A percentile compares a stretch with the other conserved stretches of the same genome.
phyloP scores from a whole-genome alignment of 2,113 vertebrate species.

The Menura novaehollandiae region DNA sequence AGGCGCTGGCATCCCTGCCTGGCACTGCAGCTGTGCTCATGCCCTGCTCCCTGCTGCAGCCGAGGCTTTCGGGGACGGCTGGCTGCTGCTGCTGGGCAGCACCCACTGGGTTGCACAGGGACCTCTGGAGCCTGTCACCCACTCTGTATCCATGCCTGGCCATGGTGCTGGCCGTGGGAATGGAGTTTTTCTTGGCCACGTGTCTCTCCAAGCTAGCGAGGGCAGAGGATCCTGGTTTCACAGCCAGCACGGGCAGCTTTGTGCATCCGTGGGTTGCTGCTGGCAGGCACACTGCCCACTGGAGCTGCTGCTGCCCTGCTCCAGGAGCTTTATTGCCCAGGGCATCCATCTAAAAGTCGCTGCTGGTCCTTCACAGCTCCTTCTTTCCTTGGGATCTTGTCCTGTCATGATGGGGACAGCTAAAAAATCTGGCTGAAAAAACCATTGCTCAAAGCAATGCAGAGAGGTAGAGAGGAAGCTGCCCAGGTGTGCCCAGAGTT shows the following conservation, averaged over 20 bases:
- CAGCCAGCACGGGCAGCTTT: neutral
- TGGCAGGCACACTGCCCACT: neutral
- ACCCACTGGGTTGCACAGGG: neutral
- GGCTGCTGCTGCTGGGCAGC: neutral
- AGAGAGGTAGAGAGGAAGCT: neutral
- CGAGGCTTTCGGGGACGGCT: neutral
- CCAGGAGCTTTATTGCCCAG: neutral
- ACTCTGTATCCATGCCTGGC: neutral
- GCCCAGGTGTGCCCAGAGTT: neutral
- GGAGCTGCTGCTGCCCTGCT: neutral
- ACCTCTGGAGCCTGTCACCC: neutral
- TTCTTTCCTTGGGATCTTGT: neutral
- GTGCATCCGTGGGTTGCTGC: accelerated
- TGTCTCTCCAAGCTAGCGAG: accelerated
- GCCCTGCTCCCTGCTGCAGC: neutral
- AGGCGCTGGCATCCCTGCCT: neutral
- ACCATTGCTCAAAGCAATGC: accelerated
- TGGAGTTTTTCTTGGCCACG: neutral
- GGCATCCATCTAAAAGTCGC: neutral
- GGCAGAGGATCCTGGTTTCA: neutral
- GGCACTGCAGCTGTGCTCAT: neutral
- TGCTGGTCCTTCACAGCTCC: neutral
- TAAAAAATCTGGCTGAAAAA: neutral
- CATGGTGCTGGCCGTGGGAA: neutral
- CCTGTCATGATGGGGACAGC: neutral